Evolutionary conservation across 2,113 vertebrate species (phyloP), one percentile per base, ranked within the genome.

Genomic region (Heterochromis multidens): DNA sequence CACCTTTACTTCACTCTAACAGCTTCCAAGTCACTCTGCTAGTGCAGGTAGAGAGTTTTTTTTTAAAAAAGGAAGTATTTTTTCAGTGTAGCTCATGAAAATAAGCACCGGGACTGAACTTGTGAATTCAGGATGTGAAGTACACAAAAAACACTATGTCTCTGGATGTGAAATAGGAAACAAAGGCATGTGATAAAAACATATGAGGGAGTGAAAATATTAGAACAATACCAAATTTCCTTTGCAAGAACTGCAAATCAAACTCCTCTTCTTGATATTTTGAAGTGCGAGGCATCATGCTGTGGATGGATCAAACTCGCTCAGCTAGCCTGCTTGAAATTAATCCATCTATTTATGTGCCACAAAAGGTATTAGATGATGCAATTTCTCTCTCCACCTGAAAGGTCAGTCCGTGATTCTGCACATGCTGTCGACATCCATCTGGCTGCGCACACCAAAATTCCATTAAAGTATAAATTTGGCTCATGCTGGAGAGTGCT

Each of bases 391-490:
- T 82, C 89, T 63, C 80, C 83, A 65, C 59, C 88, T 81, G 61
- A 92, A 89, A 92, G 93, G 93, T 92, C 91, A 93, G 16, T 86
- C 76, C 70, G 31, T 93, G 91, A 88, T 77, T 84, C 88, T 79
- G 87, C 88, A 92, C 87, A 87, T 72, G 88, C 63, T 88, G 84
- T 61, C 21, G 76, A 88, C 84, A 90, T 93, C 89, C 78, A 85
- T 85, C 82, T 82, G 81, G 80, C 88, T 83, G 65, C 16, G 77
- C 84, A 27, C 60, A 79, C 79, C 46, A 2, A 74, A 87, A 84
- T 89, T 85, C 90, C 79, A 93, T 91, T 86, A 80, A 83, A 77
- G 88, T 82, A 77, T 77, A 78, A 84, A 87, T 90, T 43, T 89
- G 88, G 88, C 84, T 46, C 60, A 79, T 14, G 81, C 58, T 62